Conservation (phyloP, 1,140 invertebrate species). For the Artemia franciscana region DNA sequence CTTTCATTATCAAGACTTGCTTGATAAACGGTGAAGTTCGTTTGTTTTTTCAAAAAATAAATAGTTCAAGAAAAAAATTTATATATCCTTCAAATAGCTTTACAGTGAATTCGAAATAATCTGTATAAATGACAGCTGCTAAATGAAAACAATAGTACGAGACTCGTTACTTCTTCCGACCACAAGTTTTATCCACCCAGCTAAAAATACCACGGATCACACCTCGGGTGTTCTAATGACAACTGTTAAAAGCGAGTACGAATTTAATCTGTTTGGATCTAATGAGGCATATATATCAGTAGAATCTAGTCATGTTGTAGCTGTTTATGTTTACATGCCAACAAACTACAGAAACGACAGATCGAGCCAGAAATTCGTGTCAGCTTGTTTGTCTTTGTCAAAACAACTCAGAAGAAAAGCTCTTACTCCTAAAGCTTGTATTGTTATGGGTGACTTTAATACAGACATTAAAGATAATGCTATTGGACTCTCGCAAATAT, state of each 20-base stretch:
- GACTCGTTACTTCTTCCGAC: neutral
- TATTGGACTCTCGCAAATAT: neutral
- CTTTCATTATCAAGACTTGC: no score
- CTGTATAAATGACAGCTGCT: neutral
- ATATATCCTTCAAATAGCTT: neutral
- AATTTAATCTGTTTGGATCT: neutral
- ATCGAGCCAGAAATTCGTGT: neutral
- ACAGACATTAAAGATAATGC: neutral
- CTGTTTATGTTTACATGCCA: neutral
- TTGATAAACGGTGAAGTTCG: neutral
- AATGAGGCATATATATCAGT: neutral
- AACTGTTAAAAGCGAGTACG: neutral
- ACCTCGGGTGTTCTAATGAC: neutral
- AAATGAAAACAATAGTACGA: neutral
- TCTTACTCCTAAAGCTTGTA: no score
- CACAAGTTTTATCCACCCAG: neutral
- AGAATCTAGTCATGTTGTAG: neutral
- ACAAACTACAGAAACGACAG: neutral
- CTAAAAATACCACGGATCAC: neutral
- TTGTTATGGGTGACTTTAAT: no score
- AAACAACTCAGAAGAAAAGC: no score
- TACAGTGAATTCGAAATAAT: neutral
- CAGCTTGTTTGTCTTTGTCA: no score
- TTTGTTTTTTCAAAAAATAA: neutral
- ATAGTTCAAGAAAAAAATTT: neutral